Evolutionary conservation across 2,797 vertebrate genomes (phyloP).

Genomic region (Lerista edwardsae): DNA sequence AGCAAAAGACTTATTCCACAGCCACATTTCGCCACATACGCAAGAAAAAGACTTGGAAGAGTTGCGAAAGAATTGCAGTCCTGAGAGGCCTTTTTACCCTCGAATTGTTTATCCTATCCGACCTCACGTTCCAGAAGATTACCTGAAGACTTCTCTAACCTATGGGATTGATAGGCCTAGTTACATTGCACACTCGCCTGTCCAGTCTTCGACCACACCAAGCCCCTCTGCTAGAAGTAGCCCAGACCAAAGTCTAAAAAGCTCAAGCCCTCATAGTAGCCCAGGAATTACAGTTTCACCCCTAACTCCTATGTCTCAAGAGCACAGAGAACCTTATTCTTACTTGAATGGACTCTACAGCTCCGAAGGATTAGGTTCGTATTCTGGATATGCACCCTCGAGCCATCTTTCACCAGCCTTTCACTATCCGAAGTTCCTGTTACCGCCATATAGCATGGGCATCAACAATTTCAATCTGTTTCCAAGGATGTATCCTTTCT

Average conservation of each 20-base stretch:
- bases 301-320: constrained; percentile 73
- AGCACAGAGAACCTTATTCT: constrained; percentile 80
- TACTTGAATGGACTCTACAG: constrained; percentile 82
- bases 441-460: constrained; percentile 87
- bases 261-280: constrained; percentile 84
- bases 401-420: constrained; percentile 85
- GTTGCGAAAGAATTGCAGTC: constrained; percentile 76
- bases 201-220: constrained; percentile 88
- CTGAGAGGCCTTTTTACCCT: constrained; percentile 88
- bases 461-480: constrained; percentile 84
- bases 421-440: constrained; percentile 88
- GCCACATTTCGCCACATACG: constrained; percentile 81
- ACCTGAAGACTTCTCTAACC: constrained; percentile 80
- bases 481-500: constrained; percentile 90
- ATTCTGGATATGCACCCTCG: constrained; percentile 83
- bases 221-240: constrained; percentile 92
- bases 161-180: constrained; percentile 81
- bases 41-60: constrained; percentile 82
- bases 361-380: constrained; percentile 83
- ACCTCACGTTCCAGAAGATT: constrained; percentile 85
- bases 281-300: constrained; percentile 79
- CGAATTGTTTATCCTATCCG: constrained; percentile 87
- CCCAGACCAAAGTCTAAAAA: constrained; percentile 90
- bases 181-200: constrained; percentile 86
- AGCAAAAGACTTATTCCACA: constrained; percentile 73